A percentile compares a stretch with the other conserved stretches of the same genome.
These are phyloP conservation scores for Epinephelus fuscoguttatus DNA, from an alignment of 2,113 vertebrate species.

Conservation along the genomic window DNA sequence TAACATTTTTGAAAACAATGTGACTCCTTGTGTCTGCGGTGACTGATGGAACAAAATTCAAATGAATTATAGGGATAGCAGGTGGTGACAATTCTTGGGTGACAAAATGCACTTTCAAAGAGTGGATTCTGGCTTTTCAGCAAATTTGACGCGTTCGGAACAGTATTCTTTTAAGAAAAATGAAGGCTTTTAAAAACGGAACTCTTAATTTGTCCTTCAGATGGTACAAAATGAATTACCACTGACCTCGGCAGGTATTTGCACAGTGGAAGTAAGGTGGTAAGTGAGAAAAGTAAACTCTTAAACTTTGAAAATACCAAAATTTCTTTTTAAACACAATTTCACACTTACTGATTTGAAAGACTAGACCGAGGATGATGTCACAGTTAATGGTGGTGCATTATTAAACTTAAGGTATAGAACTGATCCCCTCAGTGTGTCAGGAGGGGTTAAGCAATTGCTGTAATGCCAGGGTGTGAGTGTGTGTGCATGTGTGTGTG, in stretches of 20 bases:
- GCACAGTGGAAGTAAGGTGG: constrained; percentile 9
- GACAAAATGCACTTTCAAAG: constrained; percentile 19
- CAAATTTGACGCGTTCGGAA: constrained; percentile 11
- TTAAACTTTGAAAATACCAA: constrained; percentile 20
- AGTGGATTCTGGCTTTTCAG: constrained; percentile 23
- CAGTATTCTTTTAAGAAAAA: constrained; percentile 5
- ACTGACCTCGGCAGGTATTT: constrained; percentile 41
- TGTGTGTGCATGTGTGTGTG: background rate
- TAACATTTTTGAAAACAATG: constrained; percentile 18
- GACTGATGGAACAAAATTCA: constrained; percentile 10
- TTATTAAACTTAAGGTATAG: constrained; percentile 1
- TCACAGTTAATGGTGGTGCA: constrained; percentile 4
- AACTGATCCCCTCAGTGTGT: background rate
- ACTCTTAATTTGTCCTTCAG: constrained; percentile 49
- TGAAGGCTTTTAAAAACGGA: constrained; percentile 8
- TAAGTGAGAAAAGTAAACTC: constrained; percentile 49
- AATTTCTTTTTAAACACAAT: background rate
- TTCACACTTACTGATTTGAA: background rate
- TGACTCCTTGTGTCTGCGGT: background rate
- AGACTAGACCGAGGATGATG: background rate
- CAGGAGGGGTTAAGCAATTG: constrained; percentile 34
- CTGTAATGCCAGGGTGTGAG: constrained; percentile 10
- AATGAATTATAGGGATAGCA: constrained; percentile 24
- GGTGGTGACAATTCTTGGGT: constrained; percentile 8
- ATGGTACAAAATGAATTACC: constrained; percentile 21